Base-by-base conservation (phyloP, 2,797 vertebrate species). In the Naso thynnoides region DNA sequence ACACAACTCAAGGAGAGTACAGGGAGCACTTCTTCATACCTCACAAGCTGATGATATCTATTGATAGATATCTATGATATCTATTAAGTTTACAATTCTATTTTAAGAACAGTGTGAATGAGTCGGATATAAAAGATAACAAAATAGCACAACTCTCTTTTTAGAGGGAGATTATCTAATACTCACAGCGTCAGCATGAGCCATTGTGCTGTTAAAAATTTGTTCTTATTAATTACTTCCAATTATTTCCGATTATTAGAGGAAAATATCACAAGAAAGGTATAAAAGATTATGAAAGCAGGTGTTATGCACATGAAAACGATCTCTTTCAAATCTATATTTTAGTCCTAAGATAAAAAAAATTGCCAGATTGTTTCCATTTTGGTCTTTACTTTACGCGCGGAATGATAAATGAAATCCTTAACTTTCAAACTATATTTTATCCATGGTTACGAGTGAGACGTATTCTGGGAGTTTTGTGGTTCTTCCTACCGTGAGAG, bases 401-500 rank as follows among this genome's bases (percentile, higher is more conserved):
- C 5, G 29, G 31, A 33, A 33, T 29, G 50, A 0, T n/a, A 33
- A 24, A 48, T 23, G 18, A 24, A 10, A 18, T 15, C 4, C 1
- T 47, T 39, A 0, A 5, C 39, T 63, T 54, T 18, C 24, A 78
- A 77, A 21, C 4, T 7, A 21, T 4, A 0, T 66, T 76, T 52
- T 13, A 44, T 5, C 24, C 0, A 19, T 59, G 6, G 3, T 38
- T 54, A 36, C 60, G 19, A 53, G 44, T 53, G 21, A 52, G 14
- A 47, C 6, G 7, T 33, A 5, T 42, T 71, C 5, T 29, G 21
- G 8, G 13, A 36, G 23, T 45, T 52, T 10, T 62, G 29, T 41
- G 64, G 21, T 33, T 71, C 67, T 81, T 90, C 94, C 79, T 93
- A 96, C 95, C 94, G 94, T 96, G 74, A 96, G 93, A 86, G 95